Evolutionary conservation across 2,113 vertebrate species (phyloP), one percentile per base, ranked within the genome.

Genomic region (Trematocara stigmaticum): DNA sequence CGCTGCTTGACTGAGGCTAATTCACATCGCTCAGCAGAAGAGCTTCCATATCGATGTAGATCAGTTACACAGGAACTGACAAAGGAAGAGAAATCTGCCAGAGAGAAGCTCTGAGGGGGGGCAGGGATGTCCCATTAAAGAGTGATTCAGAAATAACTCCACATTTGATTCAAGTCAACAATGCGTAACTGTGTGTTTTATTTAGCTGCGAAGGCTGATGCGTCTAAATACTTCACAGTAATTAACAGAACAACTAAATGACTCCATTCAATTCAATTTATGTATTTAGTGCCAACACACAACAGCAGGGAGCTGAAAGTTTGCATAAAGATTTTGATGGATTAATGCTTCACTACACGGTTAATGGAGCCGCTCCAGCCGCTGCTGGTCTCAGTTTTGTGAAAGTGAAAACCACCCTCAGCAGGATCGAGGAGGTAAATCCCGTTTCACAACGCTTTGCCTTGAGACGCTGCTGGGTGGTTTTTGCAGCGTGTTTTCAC

Each of bases 41-140:
- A 91, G 92, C 56, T 40, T 94, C 80, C 89, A 90, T 87, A 92
- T 95, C 93, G 95, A 94, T 94, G 90, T 92, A 86, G 88, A 93
- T 95, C 94, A 82, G 88, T 92, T 94, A 90, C 92, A 93, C 84
- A 83, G 86, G 78, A 80, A 79, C 66, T 89, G 51, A 80, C 79
- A 88, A 82, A 90, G 91, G 84, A 90, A 92, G 61, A 83, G 64
- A 34, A 89, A 91, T 84, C 85, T 85, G 71, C 61, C 85, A 61
- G 59, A 80, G 23, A 84, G 76, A 90, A 84, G 81, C 49, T 42
- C 18, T 23, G 55, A 18, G n/a, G 64, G n/a, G 59, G 35, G 64
- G 64, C 7, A 9, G n/a, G 64, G 64, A 12, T 49, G 47, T 49
- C 49, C 49, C 26, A 85, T 86, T 40, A 40, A 31, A 81, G 42